These are phyloP conservation scores for Xanthostigma xanthostigma DNA, from an alignment of 2,888 invertebrate genomes.

Conservation along the genomic window DNA sequence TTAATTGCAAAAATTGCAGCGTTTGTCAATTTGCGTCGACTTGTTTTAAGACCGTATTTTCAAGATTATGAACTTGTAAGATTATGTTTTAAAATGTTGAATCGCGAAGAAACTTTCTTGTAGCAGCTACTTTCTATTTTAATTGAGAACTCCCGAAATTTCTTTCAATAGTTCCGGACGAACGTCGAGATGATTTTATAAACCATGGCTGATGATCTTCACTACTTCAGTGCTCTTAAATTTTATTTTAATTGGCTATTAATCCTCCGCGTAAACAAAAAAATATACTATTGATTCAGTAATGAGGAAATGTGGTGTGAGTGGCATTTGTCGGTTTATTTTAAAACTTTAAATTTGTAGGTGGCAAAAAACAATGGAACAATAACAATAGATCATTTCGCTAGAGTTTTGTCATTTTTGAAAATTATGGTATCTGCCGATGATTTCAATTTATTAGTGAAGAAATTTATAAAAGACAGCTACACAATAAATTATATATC, in stretches of 20 bases:
- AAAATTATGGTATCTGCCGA: slow-evolving; percentile 51
- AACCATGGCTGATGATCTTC: no score
- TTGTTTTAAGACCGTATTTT: slow-evolving; percentile 57
- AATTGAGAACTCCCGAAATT: neutral
- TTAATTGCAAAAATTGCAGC: slow-evolving; percentile 59
- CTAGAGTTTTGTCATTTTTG: slow-evolving; percentile 54
- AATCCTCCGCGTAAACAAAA: no score
- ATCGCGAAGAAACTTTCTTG: no score
- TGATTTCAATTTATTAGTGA: slow-evolving; percentile 58
- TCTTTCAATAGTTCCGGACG: neutral
- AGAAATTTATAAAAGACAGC: slow-evolving; percentile 59
- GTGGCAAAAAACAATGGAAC: slow-evolving; percentile 59
- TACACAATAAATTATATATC: slow-evolving; percentile 67
- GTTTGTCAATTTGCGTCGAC: slow-evolving; percentile 34
- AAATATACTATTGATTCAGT: neutral
- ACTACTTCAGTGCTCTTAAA: no score
- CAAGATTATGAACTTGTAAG: slow-evolving; percentile 54
- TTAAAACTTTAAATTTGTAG: slow-evolving; percentile 26
- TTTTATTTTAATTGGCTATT: no score
- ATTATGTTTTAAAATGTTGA: neutral
- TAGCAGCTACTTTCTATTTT: no score
- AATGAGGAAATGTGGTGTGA: no score
- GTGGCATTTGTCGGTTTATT: no score
- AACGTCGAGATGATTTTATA: no score
- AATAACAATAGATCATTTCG: slow-evolving; percentile 63